These are phyloP conservation scores for Eublepharis macularius DNA, from an alignment of 2,113 vertebrate species.

Conservation along the genomic window DNA sequence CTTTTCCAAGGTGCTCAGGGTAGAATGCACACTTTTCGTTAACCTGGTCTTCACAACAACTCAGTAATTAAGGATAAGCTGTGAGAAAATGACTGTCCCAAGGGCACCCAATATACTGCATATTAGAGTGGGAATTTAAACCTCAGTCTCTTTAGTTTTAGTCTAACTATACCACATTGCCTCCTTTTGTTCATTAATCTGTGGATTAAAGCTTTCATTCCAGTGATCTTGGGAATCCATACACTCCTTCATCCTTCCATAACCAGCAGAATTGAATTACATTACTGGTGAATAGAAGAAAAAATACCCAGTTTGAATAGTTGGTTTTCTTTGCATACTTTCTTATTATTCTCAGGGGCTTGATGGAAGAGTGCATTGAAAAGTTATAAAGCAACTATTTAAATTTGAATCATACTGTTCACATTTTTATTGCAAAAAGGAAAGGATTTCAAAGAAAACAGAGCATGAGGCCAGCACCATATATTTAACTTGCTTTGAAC, in stretches of 20 bases:
- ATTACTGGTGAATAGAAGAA: not conserved
- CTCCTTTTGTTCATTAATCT: not conserved
- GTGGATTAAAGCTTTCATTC: not conserved
- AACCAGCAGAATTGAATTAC: not conserved
- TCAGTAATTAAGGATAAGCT: too few relatives aligned
- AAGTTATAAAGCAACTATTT: not conserved
- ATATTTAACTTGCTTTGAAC: not conserved
- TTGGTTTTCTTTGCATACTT: not conserved
- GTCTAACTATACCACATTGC: too few relatives aligned
- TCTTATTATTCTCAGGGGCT: constrained; percentile 7
- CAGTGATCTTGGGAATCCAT: not conserved
- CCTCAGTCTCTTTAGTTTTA: too few relatives aligned
- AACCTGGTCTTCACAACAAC: too few relatives aligned
- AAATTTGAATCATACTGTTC: not conserved
- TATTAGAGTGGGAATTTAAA: too few relatives aligned
- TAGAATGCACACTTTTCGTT: too few relatives aligned
- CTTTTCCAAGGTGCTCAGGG: too few relatives aligned
- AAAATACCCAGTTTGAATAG: too few relatives aligned
- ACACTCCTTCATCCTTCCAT: not conserved
- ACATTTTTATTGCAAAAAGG: constrained; percentile 6
- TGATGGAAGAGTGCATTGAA: not conserved
- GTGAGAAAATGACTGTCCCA: too few relatives aligned
- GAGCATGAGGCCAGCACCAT: not conserved
- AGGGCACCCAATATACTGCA: too few relatives aligned
- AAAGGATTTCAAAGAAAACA: not conserved